Conservation (phyloP, 2,113 vertebrate species). For the Chaetops frenatus region DNA sequence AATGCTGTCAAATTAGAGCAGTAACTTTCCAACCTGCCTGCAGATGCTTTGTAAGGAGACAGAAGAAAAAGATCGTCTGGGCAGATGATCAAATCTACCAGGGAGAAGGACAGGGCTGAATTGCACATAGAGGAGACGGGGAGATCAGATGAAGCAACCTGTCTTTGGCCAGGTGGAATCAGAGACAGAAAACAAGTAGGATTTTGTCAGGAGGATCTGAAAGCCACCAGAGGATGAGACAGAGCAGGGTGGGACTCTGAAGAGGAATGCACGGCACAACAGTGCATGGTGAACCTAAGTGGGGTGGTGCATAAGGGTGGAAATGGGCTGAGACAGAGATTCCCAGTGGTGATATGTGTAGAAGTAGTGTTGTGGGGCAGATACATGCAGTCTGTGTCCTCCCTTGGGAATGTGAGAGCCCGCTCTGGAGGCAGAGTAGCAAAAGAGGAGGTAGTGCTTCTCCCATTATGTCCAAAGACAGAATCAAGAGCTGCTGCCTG, state of each 20-base stretch:
- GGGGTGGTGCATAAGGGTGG: background rate
- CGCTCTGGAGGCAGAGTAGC: background rate
- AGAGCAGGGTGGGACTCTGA: background rate
- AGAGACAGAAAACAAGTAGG: background rate
- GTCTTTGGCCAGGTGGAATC: background rate
- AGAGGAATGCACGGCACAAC: fast-evolving
- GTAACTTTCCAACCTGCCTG: background rate
- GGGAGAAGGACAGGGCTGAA: background rate
- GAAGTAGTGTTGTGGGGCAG: background rate
- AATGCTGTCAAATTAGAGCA: background rate
- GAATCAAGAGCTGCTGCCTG: background rate
- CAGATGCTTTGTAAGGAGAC: background rate
- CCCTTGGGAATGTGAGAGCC: background rate
- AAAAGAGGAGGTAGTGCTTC: background rate
- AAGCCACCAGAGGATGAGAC: background rate
- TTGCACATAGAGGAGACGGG: background rate
- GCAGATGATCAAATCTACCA: background rate
- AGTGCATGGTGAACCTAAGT: background rate
- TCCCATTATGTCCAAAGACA: background rate
- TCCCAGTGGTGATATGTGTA: background rate
- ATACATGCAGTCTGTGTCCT: background rate
- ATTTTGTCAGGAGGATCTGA: background rate
- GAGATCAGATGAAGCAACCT: background rate
- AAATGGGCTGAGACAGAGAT: background rate
- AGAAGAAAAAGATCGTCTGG: background rate